A percentile compares a stretch with the other conserved stretches of the same genome.
These are phyloP conservation scores for Dorcus parallelipipedus DNA, from an alignment of 2,888 invertebrate species.

Conservation along the genomic window DNA sequence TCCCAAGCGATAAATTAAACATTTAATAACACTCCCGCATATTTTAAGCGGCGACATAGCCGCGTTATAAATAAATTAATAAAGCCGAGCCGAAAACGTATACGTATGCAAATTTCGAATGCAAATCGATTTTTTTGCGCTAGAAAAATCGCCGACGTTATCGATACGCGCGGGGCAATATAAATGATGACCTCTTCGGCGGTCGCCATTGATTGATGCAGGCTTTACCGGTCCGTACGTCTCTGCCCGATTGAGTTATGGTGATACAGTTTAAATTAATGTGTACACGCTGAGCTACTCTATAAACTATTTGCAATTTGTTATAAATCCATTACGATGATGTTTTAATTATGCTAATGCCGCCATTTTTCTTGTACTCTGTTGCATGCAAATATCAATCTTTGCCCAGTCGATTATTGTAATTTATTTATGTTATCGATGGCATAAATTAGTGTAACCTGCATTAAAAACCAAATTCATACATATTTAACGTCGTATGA, in stretches of 20 bases:
- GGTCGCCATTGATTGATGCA: background rate
- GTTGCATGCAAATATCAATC: constrained; percentile 5
- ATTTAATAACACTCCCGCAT: no score
- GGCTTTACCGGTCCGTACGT: background rate
- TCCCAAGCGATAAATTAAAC: no score
- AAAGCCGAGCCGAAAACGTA: no score
- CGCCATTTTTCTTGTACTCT: constrained; percentile 5
- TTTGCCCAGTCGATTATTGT: background rate
- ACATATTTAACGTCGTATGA: background rate
- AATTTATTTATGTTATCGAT: background rate
- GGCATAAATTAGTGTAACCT: background rate
- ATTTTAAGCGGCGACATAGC: no score
- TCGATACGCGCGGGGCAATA: background rate
- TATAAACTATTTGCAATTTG: constrained; percentile 22
- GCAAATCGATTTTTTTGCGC: no score
- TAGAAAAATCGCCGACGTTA: background rate
- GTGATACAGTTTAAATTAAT: constrained; percentile 19
- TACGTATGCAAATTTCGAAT: no score
- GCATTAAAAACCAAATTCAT: background rate
- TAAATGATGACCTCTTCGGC: background rate
- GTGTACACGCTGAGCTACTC: constrained; percentile 14
- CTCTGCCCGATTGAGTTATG: constrained; percentile 18
- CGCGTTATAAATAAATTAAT: no score
- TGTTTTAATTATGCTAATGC: constrained; percentile 24
- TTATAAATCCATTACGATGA: constrained; percentile 16